phyloP scores from a whole-genome alignment of 2,113 vertebrate genomes.

The Sylvietta virens region DNA sequence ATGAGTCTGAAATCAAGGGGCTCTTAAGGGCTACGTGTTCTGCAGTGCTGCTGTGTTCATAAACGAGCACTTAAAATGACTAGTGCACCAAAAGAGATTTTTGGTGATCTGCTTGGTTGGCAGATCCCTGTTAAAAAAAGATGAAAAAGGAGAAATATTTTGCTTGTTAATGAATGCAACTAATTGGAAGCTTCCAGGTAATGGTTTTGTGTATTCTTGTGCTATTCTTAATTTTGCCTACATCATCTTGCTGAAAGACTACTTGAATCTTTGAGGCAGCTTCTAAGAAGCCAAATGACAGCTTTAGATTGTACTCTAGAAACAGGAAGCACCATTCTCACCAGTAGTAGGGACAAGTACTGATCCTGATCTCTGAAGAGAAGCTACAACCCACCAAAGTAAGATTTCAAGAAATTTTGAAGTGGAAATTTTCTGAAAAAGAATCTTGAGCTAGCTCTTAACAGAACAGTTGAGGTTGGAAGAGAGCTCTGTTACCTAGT shows the following conservation, averaged over 20 bases:
- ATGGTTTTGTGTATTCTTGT: background rate
- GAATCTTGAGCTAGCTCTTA: background rate
- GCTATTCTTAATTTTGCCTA: background rate
- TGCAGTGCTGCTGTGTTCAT: background rate
- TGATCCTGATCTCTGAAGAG: background rate
- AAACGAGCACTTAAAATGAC: background rate
- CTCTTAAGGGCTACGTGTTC: background rate
- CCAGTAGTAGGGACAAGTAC: background rate
- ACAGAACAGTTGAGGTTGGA: background rate
- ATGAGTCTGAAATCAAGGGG: background rate
- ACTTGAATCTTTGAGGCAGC: background rate
- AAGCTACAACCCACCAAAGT: background rate
- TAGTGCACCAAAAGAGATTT: background rate
- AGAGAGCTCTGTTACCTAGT: background rate
- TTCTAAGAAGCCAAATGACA: background rate
- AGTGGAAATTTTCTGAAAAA: background rate
- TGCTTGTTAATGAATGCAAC: background rate
- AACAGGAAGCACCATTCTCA: background rate
- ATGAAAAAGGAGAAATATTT: background rate
- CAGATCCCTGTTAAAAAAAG: background rate
- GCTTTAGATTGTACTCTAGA: slow-evolving; percentile 6
- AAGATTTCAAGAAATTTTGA: background rate
- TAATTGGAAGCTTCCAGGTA: background rate
- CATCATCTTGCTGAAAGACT: background rate
- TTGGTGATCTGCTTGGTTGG: background rate